Evolutionary conservation across 2,797 vertebrate genomes (phyloP).

Genomic region (Pempheris klunzingeri): DNA sequence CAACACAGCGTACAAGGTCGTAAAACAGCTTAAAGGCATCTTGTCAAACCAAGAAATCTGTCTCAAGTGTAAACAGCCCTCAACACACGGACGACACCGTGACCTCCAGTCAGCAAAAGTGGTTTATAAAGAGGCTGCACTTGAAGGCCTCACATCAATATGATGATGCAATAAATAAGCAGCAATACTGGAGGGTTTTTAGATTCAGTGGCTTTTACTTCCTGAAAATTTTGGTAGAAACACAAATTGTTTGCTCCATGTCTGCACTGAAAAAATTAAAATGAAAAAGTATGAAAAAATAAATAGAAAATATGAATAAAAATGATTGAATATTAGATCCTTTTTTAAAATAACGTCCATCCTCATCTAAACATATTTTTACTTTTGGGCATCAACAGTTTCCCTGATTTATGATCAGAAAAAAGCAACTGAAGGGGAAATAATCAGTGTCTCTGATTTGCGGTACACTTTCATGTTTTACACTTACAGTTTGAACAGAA

Average conservation of each 20-base stretch:
- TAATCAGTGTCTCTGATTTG: background rate
- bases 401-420: background rate
- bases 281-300: no score
- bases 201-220: background rate
- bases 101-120: background rate
- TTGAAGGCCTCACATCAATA: background rate
- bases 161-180: background rate
- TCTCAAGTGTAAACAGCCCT: background rate
- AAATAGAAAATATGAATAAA: no score
- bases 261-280: no score
- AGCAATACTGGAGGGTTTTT: no score
- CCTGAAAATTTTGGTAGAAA: background rate
- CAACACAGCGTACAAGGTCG: background rate
- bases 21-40: background rate
- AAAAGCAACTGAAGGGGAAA: background rate
- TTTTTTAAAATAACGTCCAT: no score
- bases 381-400: background rate
- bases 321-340: no score
- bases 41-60: constrained; percentile 3
- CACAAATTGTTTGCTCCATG: background rate
- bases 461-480: background rate
- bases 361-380: no score
- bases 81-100: background rate
- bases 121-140: background rate
- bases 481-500: background rate